phyloP scores from a whole-genome alignment of 2,888 invertebrate species.

The Drosophila borborema region DNA sequence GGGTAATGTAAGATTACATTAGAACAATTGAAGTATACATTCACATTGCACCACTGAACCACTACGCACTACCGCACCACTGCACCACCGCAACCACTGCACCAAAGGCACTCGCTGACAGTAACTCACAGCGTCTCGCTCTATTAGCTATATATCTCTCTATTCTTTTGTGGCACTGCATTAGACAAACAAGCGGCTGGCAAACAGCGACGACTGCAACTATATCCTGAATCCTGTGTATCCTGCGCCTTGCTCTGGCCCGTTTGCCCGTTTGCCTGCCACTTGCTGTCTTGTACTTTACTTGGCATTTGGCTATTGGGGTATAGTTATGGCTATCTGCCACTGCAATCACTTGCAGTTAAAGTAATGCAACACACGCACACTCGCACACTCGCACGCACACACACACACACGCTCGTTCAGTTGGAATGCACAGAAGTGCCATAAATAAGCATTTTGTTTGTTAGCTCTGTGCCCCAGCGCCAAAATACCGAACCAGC shows the following conservation, averaged over 20 bases:
- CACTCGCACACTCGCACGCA: constrained; percentile 10
- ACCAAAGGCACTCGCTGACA: constrained; percentile 35
- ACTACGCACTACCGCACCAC: constrained; percentile 34
- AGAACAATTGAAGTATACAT: constrained; percentile 49
- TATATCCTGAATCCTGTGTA: constrained; percentile 22
- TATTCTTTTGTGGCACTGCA: constrained; percentile 31
- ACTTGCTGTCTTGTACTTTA: constrained; percentile 26
- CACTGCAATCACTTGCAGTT: constrained; percentile 69
- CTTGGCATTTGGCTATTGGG: constrained; percentile 43
- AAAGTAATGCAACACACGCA: constrained; percentile 43
- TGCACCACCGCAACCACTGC: constrained; percentile 45
- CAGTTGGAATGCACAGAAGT: constrained; percentile 58
- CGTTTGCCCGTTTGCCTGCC: constrained; percentile 29
- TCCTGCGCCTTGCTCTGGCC: constrained; percentile 11
- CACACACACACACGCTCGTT: constrained; percentile 16
- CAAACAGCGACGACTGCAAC: constrained; percentile 31
- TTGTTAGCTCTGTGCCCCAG: constrained; percentile 48
- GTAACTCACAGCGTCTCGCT: constrained; percentile 37
- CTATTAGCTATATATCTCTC: constrained; percentile 16
- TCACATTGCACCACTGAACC: constrained; percentile 19
- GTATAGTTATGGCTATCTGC: constrained; percentile 57
- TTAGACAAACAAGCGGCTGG: constrained; percentile 34
- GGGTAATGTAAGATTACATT: constrained; percentile 27
- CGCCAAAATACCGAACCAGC: constrained; percentile 27
- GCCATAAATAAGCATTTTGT: constrained; percentile 72